Percentiles rank a stretch among this genome's conserved stretches.
These are phyloP conservation scores for Diuraphis noxia DNA, from an alignment of 1,140 invertebrate species.

Conservation along the genomic window DNA sequence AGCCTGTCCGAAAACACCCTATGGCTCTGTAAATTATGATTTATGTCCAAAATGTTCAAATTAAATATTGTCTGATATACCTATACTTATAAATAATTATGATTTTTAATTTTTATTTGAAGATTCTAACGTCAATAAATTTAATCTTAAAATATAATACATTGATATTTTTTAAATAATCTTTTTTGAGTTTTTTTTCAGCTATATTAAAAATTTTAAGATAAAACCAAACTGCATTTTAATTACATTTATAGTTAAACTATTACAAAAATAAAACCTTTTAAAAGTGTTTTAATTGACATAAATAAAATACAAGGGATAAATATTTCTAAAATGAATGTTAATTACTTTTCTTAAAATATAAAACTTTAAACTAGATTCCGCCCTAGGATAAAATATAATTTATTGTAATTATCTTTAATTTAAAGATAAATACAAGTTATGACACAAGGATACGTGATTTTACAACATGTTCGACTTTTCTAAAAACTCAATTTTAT, in stretches of 20 bases:
- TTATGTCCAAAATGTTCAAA: not conserved
- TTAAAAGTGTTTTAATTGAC: not conserved
- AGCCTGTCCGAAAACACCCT: not conserved
- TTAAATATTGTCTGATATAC: not conserved
- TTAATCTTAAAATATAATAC: not conserved
- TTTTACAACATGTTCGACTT: not conserved
- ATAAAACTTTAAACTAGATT: not conserved
- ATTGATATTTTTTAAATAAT: not conserved
- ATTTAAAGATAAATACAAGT: constrained; percentile 1
- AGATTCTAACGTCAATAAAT: not conserved
- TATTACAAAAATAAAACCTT: not conserved
- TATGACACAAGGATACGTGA: not conserved
- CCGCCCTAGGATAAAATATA: not conserved
- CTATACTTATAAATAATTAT: not conserved
- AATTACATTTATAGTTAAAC: not conserved
- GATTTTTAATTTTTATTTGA: not conserved
- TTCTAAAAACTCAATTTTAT: not conserved
- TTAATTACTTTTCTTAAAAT: not conserved
- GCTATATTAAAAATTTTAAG: not conserved
- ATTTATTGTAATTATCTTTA: not conserved
- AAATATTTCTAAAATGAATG: not conserved
- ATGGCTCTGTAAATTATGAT: not conserved
- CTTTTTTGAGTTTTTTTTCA: not conserved
- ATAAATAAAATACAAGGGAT: not conserved
- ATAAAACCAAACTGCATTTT: not conserved